Evolutionary conservation across 2,113 vertebrate genomes (phyloP).

Genomic region (Chloebia gouldiae): DNA sequence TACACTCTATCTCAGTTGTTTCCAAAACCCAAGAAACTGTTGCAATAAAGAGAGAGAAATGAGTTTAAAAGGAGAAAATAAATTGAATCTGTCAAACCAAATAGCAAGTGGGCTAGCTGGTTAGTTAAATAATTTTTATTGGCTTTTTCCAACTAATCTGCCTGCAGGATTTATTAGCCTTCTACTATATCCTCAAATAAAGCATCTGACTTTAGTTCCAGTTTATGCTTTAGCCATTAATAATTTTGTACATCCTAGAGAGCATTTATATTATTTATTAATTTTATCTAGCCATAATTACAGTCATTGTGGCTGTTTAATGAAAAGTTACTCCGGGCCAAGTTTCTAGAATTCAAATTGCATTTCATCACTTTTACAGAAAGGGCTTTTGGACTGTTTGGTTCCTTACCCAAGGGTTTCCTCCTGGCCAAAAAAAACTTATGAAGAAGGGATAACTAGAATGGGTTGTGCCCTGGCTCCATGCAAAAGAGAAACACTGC

Average conservation of each 20-base stretch:
- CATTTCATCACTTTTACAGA: background rate
- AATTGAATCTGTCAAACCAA: constrained; percentile 64
- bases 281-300: constrained; percentile 48
- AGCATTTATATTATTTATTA: constrained; percentile 67
- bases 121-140: constrained; percentile 71
- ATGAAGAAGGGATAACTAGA: background rate
- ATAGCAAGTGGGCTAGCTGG: constrained; percentile 42
- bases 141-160: constrained; percentile 51
- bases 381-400: background rate
- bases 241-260: constrained; percentile 59
- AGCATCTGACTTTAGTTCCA: constrained; percentile 55
- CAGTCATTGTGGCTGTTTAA: constrained; percentile 39
- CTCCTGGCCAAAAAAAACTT: background rate
- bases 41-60: constrained; percentile 65
- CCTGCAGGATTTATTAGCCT: constrained; percentile 57
- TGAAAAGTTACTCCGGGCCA: constrained; percentile 43
- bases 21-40: constrained; percentile 48
- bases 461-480: background rate
- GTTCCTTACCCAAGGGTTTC: background rate
- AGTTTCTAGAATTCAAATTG: constrained; percentile 37
- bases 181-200: constrained; percentile 53
- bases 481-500: background rate
- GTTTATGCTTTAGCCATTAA: constrained; percentile 63
- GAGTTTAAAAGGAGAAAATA: constrained; percentile 65
- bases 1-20: constrained; percentile 2